Base-by-base conservation (phyloP, 2,888 invertebrate genomes). In the Dusona sp. region DNA sequence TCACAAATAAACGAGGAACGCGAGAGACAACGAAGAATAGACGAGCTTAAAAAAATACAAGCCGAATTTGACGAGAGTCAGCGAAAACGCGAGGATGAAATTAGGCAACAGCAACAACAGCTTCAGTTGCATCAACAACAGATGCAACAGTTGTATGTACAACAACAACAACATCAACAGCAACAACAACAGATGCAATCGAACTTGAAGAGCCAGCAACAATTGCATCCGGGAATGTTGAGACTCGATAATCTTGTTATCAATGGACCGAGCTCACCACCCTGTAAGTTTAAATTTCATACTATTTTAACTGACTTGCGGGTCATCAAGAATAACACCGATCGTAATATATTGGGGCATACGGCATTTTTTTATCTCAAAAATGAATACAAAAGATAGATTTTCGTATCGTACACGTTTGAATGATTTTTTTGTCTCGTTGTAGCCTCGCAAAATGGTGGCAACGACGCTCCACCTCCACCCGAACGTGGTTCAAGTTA, bases 401-500 rank as follows among this genome's bases (percentile, higher is more conserved):
- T 42, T 42, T 42, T 1, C 42, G 11, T 42, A 42, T 2, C 42
- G 4, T 2, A 33, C 33, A 65, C 83, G n/a, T 85, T 29, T 36
- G 61, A n/a, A 48, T 25, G 11, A 0, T 16, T 57, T 54, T 57
- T 79, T 33, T 68, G 36, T 48, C 29, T 16, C 51, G 77, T 82
- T 77, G 11, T 79, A 93, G 93, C 92, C 22, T 91, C 92, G 29
- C 93, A 92, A 89, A 92, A 91, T 83, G 91, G 90, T n/a, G 89
- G 91, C 38, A 93, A 91, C 67, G 94, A 94, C 22, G 96, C 97
- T 77, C 97, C 98, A 0, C 95, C 95, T 6, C 96, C 97, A 67
- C 98, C 98, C 3, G 98, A 98, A 94, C 96, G 98, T 87, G 98
- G 98, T 83, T 98, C 98, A 38, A 98, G 98, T 64, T 98, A 98